Percentiles rank a stretch among this genome's conserved stretches.
These are phyloP conservation scores for Ichneumoninae sp. DNA, from an alignment of 2,888 invertebrate species.

Conservation along the genomic window DNA sequence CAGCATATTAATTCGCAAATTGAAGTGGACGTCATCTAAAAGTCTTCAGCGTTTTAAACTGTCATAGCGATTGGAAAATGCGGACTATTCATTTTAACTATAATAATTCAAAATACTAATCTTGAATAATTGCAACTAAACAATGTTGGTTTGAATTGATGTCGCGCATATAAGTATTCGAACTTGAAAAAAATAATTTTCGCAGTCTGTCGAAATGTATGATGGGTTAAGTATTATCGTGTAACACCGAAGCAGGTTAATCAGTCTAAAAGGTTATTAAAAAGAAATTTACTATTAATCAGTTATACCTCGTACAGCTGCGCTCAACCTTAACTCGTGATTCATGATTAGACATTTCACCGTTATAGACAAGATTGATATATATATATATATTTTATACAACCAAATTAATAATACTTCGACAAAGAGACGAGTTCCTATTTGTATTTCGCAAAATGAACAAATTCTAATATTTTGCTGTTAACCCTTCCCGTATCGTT, in stretches of 20 bases:
- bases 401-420: neutral
- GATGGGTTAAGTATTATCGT: no score
- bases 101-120: neutral
- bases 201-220: neutral
- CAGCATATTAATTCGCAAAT: neutral
- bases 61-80: neutral
- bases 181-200: neutral
- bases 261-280: neutral
- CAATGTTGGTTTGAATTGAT: neutral
- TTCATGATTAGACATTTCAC: neutral
- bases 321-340: neutral
- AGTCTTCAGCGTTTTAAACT: no score
- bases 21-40: no score
- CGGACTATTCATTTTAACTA: neutral
- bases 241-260: neutral
- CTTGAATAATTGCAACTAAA: neutral
- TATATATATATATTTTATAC: conserved; percentile 2
- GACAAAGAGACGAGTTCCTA: neutral
- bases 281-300: neutral
- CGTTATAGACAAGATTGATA: neutral
- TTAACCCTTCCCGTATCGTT: neutral
- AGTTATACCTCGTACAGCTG: neutral
- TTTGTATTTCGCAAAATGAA: neutral
- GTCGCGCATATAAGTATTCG: neutral
- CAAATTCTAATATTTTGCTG: neutral